Evolutionary conservation across 2,888 invertebrate genomes (phyloP).

Genomic region (Eupithecia dodoneata): DNA sequence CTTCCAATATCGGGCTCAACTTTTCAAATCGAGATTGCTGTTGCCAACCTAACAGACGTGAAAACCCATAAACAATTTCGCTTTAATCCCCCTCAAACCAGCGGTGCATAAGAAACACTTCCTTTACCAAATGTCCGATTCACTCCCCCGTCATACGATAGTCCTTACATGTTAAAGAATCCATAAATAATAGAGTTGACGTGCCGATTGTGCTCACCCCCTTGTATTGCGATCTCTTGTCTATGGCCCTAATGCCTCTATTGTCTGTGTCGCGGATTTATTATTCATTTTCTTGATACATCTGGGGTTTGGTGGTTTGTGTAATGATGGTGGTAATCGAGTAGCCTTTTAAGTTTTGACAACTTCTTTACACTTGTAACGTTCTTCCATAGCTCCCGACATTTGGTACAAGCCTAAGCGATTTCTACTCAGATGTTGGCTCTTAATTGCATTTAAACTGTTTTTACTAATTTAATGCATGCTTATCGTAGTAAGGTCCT

Average conservation of each 20-base stretch:
- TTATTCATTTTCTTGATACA: slow-evolving; percentile 81
- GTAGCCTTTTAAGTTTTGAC: not conserved
- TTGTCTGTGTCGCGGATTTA: slow-evolving; percentile 81
- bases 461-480: not conserved
- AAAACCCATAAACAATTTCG: slow-evolving; percentile 45
- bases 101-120: slow-evolving; percentile 76
- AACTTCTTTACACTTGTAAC: not conserved
- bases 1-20: not conserved
- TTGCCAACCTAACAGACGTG: slow-evolving; percentile 20
- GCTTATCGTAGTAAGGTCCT: too few relatives aligned
- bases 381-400: not conserved
- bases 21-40: slow-evolving; percentile 14
- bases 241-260: slow-evolving; percentile 79
- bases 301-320: slow-evolving; percentile 72
- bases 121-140: slow-evolving; percentile 80
- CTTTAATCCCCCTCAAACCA: slow-evolving; percentile 63
- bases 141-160: slow-evolving; percentile 56
- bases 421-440: not conserved
- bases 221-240: slow-evolving; percentile 67
- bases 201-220: slow-evolving; percentile 76
- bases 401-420: not conserved
- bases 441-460: not conserved
- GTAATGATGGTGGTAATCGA: slow-evolving; percentile 51
- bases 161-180: slow-evolving; percentile 84
- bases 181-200: slow-evolving; percentile 85